Conservation (phyloP, 2,113 vertebrate genomes). For the Corythoichthys intestinalis region DNA sequence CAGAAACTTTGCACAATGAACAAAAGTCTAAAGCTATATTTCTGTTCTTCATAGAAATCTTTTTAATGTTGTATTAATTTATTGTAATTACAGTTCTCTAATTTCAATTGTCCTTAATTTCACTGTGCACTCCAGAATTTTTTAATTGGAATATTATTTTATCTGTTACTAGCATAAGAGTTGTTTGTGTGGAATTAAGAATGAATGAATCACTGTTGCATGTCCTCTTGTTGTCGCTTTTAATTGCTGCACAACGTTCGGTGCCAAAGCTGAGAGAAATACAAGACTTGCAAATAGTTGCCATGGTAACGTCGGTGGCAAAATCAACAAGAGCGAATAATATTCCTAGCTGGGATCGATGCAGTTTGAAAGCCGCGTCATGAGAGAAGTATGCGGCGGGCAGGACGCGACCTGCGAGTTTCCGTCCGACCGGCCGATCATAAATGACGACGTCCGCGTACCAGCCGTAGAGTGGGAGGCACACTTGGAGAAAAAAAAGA, state of each 20-base stretch:
- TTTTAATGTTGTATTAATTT: too few species aligned
- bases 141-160: too few species aligned
- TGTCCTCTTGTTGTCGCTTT: constrained; percentile 32
- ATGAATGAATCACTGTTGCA: constrained; percentile 28
- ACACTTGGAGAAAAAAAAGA: neutral
- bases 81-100: too few species aligned
- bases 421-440: constrained; percentile 3
- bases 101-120: too few species aligned
- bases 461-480: constrained; percentile 2
- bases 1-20: too few species aligned
- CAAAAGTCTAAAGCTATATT: too few species aligned
- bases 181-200: constrained; percentile 21
- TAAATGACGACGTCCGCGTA: constrained; percentile 39
- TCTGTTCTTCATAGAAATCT: too few species aligned
- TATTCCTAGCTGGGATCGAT: neutral
- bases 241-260: constrained; percentile 22
- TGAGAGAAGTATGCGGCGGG: constrained; percentile 14
- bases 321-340: neutral
- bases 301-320: constrained; percentile 57
- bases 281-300: constrained; percentile 55
- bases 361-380: neutral
- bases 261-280: constrained; percentile 17
- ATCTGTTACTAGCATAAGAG: neutral
- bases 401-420: constrained; percentile 31
- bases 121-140: too few species aligned